These are phyloP conservation scores for Poeciliopsis occidentalis DNA, from an alignment of 2,113 vertebrate species.

Conservation along the genomic window DNA sequence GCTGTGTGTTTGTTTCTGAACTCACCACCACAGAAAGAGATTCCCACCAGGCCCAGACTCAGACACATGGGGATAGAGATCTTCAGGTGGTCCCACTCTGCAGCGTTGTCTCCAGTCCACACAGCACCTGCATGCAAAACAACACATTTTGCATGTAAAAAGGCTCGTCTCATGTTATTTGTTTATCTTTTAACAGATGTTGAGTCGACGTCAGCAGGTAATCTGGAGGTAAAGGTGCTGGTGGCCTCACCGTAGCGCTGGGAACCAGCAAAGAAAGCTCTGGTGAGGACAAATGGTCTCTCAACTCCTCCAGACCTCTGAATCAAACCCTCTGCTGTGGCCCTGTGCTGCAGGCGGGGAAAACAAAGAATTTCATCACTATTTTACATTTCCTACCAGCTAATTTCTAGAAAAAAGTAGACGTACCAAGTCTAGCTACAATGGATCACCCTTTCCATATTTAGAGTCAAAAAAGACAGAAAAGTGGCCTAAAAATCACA, in stretches of 20 bases:
- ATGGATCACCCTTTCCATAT: neutral
- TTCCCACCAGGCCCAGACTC: conserved; percentile 85
- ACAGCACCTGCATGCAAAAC: conserved; percentile 82
- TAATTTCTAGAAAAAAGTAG: too few species aligned
- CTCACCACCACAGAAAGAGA: conserved; percentile 92
- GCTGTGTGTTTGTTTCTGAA: too few species aligned
- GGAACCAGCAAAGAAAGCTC: conserved; percentile 91
- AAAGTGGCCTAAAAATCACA: neutral
- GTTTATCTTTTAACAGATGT: neutral
- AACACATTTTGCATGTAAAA: neutral
- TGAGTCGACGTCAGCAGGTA: too few species aligned
- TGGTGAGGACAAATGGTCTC: conserved; percentile 88
- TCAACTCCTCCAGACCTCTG: conserved; percentile 87
- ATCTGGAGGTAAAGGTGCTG: neutral
- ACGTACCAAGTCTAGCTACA: neutral
- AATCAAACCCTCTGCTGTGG: conserved; percentile 85
- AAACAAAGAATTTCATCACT: neutral
- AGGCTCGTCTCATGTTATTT: neutral
- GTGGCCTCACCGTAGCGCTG: conserved; percentile 86
- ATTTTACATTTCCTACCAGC: too few species aligned
- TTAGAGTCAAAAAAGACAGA: neutral
- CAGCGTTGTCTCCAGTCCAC: conserved; percentile 93
- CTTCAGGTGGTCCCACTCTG: conserved; percentile 91
- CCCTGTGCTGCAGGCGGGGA: conserved; percentile 83
- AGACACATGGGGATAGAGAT: conserved; percentile 92